Conservation (phyloP, 2,113 vertebrate species). For the Oreotrochilus melanogaster region DNA sequence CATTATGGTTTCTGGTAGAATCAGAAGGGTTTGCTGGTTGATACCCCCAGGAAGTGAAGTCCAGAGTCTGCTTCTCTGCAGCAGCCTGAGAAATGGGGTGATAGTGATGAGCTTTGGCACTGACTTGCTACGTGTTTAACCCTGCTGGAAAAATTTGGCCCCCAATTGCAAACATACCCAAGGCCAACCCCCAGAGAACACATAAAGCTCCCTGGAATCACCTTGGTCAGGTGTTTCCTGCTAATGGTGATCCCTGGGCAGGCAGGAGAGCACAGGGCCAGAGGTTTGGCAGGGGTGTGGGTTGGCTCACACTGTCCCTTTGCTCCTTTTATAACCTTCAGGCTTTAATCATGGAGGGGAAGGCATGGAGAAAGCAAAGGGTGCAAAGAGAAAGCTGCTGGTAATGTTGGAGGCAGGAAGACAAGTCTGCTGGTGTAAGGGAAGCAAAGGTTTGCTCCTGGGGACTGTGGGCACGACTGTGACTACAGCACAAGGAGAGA, state of each 20-base stretch:
- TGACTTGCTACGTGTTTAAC: not conserved
- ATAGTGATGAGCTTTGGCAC: not conserved
- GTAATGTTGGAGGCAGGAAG: not conserved
- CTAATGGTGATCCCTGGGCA: fast-evolving
- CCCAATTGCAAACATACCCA: too few species aligned
- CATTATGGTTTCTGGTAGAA: not conserved
- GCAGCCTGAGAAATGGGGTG: not conserved
- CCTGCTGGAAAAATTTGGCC: not conserved
- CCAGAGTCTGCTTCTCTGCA: fast-evolving
- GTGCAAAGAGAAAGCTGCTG: fast-evolving
- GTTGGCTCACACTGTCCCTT: not conserved
- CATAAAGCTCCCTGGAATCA: not conserved
- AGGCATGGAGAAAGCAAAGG: not conserved
- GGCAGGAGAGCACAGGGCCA: not conserved
- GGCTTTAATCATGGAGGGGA: not conserved
- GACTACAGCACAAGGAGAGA: not conserved
- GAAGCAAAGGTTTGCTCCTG: not conserved
- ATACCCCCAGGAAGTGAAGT: fast-evolving
- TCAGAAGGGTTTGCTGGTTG: fast-evolving
- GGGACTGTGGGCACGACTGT: fast-evolving
- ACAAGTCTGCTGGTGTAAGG: not conserved
- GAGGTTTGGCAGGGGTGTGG: not conserved
- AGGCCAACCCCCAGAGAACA: not conserved
- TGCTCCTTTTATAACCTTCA: not conserved
- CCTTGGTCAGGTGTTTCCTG: fast-evolving